Base-by-base conservation (phyloP, 2,888 invertebrate genomes). In the Coenonympha glycerion region DNA sequence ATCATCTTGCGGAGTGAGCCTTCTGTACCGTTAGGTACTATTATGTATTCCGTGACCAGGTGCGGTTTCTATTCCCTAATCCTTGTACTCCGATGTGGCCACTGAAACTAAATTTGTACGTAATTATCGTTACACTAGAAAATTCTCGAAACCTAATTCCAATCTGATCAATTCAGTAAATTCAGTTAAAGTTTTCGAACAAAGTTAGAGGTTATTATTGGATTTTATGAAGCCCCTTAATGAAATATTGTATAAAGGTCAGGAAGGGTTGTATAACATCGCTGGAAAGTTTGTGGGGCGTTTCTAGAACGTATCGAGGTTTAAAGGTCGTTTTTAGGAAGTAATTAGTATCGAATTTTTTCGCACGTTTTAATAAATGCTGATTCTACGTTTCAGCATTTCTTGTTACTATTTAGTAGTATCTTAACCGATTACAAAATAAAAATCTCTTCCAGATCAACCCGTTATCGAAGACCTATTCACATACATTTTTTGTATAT, bases 321-420 rank as follows among this genome's bases (percentile, higher is more conserved):
- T n/a, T n/a, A n/a, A n/a, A n/a, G n/a, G n/a, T n/a, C n/a, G n/a
- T n/a, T n/a, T n/a, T n/a, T n/a, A n/a, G n/a, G n/a, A n/a, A n/a
- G n/a, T n/a, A n/a, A n/a, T n/a, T n/a, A n/a, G n/a, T n/a, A n/a
- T n/a, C 54, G 52, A 55, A 41, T 52, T 52, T 52, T 48, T 47
- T 54, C 47, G 40, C 51, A 45, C 31, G 52, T 55, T 55, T 52
- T 52, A 52, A 50, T 52, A 49, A 49, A 47, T 45, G 45, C 30
- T 50, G 44, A 26, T 52, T 28, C 24, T 19, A 36, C 19, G 44
- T 45, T 46, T 41, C 45, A 44, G 49, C 21, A 22, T 33, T 36
- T 28, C 15, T 28, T 15, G 22, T 33, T 52, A 19, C 22, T 39
- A n/a, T n/a, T 9, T 18, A 49, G 45, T 46, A 34, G 46, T 36